A percentile compares a stretch with the other conserved stretches of the same genome.
These are phyloP conservation scores for Odontomachus brunneus DNA, from an alignment of 1,140 invertebrate species.

Conservation along the genomic window DNA sequence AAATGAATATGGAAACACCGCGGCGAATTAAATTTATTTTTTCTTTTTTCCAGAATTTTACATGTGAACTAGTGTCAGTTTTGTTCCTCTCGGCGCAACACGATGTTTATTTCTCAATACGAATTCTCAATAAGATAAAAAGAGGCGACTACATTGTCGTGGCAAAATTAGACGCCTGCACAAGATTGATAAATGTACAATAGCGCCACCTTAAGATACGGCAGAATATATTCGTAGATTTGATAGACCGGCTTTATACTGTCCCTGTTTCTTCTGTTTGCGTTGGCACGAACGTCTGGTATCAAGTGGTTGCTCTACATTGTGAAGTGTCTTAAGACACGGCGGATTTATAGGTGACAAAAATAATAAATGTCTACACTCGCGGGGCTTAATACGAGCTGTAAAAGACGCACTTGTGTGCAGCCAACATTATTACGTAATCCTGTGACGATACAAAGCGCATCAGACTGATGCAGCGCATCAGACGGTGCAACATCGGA, in stretches of 20 bases:
- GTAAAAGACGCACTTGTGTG: constrained; percentile 6
- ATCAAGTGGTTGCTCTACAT: constrained; percentile 60
- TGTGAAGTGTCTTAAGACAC: constrained; percentile 19
- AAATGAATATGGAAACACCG: too few relatives aligned
- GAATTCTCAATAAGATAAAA: neutral
- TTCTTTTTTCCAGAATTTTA: too few relatives aligned
- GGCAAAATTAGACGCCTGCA: neutral
- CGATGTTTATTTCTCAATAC: neutral
- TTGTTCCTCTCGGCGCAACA: neutral
- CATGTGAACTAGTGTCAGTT: neutral
- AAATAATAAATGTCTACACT: constrained; percentile 44
- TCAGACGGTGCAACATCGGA: neutral
- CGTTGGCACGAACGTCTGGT: constrained; percentile 46
- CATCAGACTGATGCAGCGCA: neutral
- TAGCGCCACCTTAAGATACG: constrained; percentile 20
- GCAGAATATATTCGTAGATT: constrained; percentile 24
- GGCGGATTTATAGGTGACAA: constrained; percentile 41
- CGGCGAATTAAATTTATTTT: too few relatives aligned
- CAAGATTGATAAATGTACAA: constrained; percentile 18
- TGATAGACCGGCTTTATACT: neutral
- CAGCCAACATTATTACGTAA: constrained; percentile 13
- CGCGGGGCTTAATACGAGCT: constrained; percentile 25
- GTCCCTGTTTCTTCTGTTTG: constrained; percentile 55
- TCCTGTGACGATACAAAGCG: neutral
- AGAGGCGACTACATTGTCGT: neutral